phyloP scores from a whole-genome alignment of 2,888 invertebrate species.

The Sarcophaga subvicina region DNA sequence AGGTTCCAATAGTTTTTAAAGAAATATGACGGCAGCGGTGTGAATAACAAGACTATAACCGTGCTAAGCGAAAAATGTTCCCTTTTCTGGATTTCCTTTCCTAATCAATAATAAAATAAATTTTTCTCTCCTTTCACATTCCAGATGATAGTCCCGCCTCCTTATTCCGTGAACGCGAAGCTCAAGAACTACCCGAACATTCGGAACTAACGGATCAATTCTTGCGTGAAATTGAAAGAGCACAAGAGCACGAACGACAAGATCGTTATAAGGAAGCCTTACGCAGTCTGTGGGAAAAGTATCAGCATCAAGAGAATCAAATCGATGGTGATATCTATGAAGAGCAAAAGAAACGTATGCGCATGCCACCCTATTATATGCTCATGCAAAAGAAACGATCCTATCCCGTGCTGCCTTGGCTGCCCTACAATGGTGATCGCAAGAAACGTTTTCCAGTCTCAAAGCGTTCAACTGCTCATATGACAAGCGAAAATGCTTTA shows the following conservation, averaged over 20 bases:
- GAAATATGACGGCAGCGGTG: no score
- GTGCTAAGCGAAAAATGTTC: no score
- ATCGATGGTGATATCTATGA: slow-evolving; percentile 78
- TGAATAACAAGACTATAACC: no score
- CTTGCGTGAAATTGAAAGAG: slow-evolving; percentile 80
- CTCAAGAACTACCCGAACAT: slow-evolving; percentile 71
- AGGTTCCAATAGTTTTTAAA: no score
- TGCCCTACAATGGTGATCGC: slow-evolving; percentile 79
- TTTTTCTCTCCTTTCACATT: slow-evolving; percentile 63
- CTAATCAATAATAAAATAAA: background rate
- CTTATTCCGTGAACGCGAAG: slow-evolving; percentile 77
- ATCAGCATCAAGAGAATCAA: slow-evolving; percentile 80
- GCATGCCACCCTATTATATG: slow-evolving; percentile 78
- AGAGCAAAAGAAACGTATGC: slow-evolving; percentile 78
- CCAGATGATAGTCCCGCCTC: slow-evolving; percentile 74
- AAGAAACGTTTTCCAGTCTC: slow-evolving; percentile 86
- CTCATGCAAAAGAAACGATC: slow-evolving; percentile 80
- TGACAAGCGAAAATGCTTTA: slow-evolving; percentile 74
- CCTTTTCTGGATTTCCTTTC: no score
- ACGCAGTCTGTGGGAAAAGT: slow-evolving; percentile 80
- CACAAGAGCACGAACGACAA: slow-evolving; percentile 79
- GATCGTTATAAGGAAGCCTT: slow-evolving; percentile 79
- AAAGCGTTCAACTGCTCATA: slow-evolving; percentile 85
- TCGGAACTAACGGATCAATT: slow-evolving; percentile 80
- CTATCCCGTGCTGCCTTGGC: slow-evolving; percentile 81